These are phyloP conservation scores for Drosophila prolongata DNA, from an alignment of 2,888 invertebrate genomes.

Conservation along the genomic window DNA sequence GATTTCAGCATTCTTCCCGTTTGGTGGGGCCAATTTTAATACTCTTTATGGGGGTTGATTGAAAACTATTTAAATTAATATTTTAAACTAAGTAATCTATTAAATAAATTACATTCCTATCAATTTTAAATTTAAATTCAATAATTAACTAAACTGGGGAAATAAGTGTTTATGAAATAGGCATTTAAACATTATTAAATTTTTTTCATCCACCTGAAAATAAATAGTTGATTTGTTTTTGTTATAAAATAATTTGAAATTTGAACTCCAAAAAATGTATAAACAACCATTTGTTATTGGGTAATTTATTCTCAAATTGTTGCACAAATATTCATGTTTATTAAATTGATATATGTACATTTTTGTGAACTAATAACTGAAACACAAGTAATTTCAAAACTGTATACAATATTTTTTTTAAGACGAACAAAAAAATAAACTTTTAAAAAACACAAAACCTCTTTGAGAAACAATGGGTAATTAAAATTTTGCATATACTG, in stretches of 20 bases:
- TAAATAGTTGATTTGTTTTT: background rate
- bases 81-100: background rate
- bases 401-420: too few species aligned
- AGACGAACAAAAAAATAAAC: too few species aligned
- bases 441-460: background rate
- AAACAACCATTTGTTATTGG: too few species aligned
- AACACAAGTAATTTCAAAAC: too few species aligned
- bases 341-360: too few species aligned
- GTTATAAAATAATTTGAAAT: too few species aligned
- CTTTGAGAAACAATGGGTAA: background rate
- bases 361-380: too few species aligned
- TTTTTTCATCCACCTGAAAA: too few species aligned
- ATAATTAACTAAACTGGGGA: background rate
- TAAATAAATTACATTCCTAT: background rate
- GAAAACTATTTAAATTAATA: background rate
- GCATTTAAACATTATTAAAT: too few species aligned
- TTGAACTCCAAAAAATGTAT: too few species aligned
- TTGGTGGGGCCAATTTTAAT: constrained; percentile 1
- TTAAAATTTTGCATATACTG: constrained; percentile 3
- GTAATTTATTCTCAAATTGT: too few species aligned
- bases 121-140: background rate
- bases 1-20: constrained; percentile 55
- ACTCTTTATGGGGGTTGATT: constrained; percentile 9
- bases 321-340: too few species aligned
- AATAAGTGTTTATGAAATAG: background rate